Evolutionary conservation across 1,140 invertebrate genomes (phyloP), one percentile per base, ranked within the genome.

Genomic region (Leptinotarsa texana): DNA sequence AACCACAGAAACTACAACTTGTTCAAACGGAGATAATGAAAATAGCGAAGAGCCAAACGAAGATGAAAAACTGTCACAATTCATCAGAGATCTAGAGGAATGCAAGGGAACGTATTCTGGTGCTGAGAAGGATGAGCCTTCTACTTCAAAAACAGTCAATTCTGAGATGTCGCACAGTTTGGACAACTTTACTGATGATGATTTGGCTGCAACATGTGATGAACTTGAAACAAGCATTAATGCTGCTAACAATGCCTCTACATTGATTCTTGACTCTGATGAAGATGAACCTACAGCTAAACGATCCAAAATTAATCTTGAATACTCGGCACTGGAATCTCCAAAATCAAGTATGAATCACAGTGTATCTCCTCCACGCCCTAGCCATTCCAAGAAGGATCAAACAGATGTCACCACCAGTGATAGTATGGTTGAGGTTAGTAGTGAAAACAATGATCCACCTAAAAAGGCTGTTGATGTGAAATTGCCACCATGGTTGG

Each of bases 281-380:
- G 72, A 63, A 24, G 51, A 70, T 24, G 22, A 75, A 63, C 17
- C 33, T 24, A 57, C 13, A 68, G 57, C 63, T 49, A 66, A 69
- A 69, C 67, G 24, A 24, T 42, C 21, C 13, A 69, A 33, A 22
- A 15, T 21, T 15, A 24, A 47, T 47, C n/a, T 67, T 42, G 11
- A 8, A 21, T 63, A 79, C 17, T 33, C 22, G 11, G 48, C 21
- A 24, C 42, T 42, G 76, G 79, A 76, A 79, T 80, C 57, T 74
- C 76, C 3, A 22, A 57, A 6, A 73, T 73, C 71, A 74, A 75
- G 77, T 78, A 74, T 27, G 47, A 24, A 47, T 24, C 15, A 24
- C 24, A 47, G 24, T 48, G 18, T 62, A 22, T 74, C 67, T 17
- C 42, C 49, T 68, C 67, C 72, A 18, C 63, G 63, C 17, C 24